These are phyloP conservation scores for Drosophila nikananu DNA, from an alignment of 1,140 invertebrate genomes.

Conservation along the genomic window DNA sequence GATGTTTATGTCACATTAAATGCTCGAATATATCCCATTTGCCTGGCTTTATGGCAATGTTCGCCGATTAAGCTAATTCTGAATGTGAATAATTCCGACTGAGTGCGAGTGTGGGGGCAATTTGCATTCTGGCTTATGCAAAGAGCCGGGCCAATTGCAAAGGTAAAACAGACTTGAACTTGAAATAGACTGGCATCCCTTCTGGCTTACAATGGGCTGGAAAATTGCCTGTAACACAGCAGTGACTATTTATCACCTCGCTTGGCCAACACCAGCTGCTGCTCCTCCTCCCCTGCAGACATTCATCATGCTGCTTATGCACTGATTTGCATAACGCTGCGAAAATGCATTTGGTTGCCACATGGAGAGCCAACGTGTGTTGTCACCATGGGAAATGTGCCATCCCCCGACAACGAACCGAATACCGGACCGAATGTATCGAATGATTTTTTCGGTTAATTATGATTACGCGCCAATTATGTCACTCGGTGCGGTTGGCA, in stretches of 20 bases:
- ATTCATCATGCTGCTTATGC: slow-evolving; percentile 53
- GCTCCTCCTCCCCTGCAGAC: slow-evolving; percentile 1
- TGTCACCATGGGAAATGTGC: slow-evolving; percentile 63
- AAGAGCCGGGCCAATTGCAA: slow-evolving; percentile 55
- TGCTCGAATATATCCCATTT: slow-evolving; percentile 31
- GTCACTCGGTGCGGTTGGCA: slow-evolving; percentile 37
- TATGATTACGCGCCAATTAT: slow-evolving; percentile 66
- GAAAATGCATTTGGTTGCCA: slow-evolving; percentile 60
- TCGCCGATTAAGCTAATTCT: slow-evolving; percentile 25
- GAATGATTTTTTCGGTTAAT: slow-evolving; percentile 55
- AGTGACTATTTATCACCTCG: slow-evolving; percentile 33
- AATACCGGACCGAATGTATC: slow-evolving; percentile 38
- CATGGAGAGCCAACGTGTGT: slow-evolving; percentile 56
- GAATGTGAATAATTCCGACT: slow-evolving; percentile 30
- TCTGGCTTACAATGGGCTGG: slow-evolving; percentile 17
- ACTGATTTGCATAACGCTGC: slow-evolving; percentile 65
- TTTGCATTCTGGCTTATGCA: slow-evolving; percentile 66
- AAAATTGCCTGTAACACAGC: slow-evolving; percentile 13
- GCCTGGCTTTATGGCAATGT: slow-evolving; percentile 44
- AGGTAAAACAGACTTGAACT: slow-evolving; percentile 51
- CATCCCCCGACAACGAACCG: slow-evolving; percentile 21
- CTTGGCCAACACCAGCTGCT: slow-evolving; percentile 24
- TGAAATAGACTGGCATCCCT: slow-evolving; percentile 27
- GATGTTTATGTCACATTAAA: slow-evolving; percentile 51
- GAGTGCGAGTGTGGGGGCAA: slow-evolving; percentile 22